Percentiles rank a stretch among this genome's conserved stretches.
Conservation (phyloP, 2,113 vertebrate species). For the Calypte anna region DNA sequence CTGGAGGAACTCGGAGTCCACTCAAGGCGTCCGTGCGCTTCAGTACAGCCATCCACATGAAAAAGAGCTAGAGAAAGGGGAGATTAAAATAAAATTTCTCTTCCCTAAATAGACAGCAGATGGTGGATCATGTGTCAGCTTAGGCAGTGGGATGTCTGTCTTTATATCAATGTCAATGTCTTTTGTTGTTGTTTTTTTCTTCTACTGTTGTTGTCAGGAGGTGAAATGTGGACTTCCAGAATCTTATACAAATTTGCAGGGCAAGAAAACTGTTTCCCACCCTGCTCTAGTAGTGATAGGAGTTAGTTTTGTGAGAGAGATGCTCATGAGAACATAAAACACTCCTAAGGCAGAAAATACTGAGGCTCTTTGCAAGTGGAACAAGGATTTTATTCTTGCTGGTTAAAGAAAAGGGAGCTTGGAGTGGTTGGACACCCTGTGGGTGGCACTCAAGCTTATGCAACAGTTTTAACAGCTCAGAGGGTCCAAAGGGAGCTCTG, state of each 20-base stretch:
- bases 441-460: background rate
- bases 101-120: background rate
- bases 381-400: background rate
- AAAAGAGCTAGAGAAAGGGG: background rate
- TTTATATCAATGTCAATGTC: background rate
- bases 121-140: background rate
- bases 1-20: background rate
- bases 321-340: background rate
- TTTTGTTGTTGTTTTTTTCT: background rate
- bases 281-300: background rate
- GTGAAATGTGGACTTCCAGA: background rate
- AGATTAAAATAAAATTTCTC: background rate
- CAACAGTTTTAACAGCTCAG: background rate
- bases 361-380: background rate
- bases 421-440: fast-evolving
- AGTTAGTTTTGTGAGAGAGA: fast-evolving
- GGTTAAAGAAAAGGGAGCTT: background rate
- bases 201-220: background rate
- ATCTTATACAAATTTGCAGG: background rate
- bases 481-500: background rate
- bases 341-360: background rate
- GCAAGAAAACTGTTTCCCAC: background rate
- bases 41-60: background rate
- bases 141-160: background rate
- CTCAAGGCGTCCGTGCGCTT: background rate